These are phyloP conservation scores for Euborellia annulipes DNA, from an alignment of 1,140 invertebrate species.

Conservation along the genomic window DNA sequence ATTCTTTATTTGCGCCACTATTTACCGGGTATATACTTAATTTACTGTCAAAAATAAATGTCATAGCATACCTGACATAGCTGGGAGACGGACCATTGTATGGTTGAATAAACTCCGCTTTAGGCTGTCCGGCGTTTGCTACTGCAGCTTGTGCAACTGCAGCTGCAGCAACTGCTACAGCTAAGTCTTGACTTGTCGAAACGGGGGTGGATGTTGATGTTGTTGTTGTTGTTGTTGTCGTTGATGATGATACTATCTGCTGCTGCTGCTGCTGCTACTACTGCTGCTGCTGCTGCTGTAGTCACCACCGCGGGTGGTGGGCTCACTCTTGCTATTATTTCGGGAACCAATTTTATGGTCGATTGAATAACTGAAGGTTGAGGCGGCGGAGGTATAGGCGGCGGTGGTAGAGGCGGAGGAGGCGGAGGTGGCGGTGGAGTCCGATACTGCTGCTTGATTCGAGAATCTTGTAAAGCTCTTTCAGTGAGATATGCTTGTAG, in stretches of 20 bases:
- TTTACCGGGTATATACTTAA: no score
- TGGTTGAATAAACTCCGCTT: constrained; percentile 33
- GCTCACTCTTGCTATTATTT: no score
- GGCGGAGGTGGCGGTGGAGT: background rate
- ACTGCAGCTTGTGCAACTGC: constrained; percentile 17
- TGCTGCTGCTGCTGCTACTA: background rate
- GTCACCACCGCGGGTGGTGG: background rate
- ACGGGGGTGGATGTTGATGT: background rate
- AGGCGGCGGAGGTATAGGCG: no score
- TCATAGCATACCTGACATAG: constrained; percentile 30
- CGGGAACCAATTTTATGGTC: no score
- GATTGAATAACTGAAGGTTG: no score
- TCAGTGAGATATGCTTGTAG: constrained; percentile 59
- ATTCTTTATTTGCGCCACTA: no score
- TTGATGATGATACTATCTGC: background rate
- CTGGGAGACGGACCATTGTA: constrained; percentile 25
- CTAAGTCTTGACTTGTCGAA: constrained; percentile 1
- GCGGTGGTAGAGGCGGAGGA: no score
- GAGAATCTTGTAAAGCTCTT: constrained; percentile 51
- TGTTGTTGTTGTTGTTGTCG: constrained; percentile 1
- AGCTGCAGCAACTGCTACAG: constrained; percentile 12
- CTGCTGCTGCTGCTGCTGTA: constrained; percentile 1
- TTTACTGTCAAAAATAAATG: no score
- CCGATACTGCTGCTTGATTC: constrained; percentile 44
- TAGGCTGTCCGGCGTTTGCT: constrained; percentile 22